Percentiles rank a stretch among this genome's conserved stretches.
phyloP scores from a whole-genome alignment of 1,140 invertebrate genomes.

The Alviniconcha marisindica region DNA sequence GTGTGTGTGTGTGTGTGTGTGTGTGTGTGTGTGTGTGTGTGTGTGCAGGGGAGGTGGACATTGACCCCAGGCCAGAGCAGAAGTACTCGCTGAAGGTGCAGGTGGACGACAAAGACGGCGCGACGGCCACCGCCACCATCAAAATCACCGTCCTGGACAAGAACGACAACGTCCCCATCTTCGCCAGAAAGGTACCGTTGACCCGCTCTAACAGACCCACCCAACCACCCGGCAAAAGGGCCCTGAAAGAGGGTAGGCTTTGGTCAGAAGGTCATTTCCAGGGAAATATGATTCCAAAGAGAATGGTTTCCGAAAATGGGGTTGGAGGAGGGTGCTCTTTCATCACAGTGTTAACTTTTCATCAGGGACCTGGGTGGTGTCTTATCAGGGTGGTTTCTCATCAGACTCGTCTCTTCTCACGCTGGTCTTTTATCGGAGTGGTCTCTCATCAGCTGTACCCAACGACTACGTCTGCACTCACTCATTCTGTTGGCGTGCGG shows the following conservation, averaged over 20 bases:
- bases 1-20: background rate
- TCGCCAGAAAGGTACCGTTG: background rate
- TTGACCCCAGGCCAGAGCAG: background rate
- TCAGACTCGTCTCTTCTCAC: too few relatives aligned
- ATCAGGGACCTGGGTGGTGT: too few relatives aligned
- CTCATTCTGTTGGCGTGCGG: background rate
- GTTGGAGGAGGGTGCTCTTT: background rate
- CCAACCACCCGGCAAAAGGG: too few relatives aligned
- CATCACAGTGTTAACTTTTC: too few relatives aligned
- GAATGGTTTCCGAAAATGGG: background rate
- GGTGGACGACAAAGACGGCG: conserved; percentile 4
- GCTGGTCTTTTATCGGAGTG: too few relatives aligned
- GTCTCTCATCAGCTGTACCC: too few relatives aligned
- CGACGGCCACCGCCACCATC: background rate
- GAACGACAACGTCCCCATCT: conserved; percentile 14
- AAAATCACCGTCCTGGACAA: conserved; percentile 17
- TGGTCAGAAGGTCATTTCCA: background rate
- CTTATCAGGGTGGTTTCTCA: too few relatives aligned
- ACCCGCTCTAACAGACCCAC: too few relatives aligned
- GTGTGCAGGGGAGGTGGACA: background rate
- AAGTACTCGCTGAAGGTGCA: background rate
- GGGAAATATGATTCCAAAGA: too few relatives aligned
- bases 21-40: background rate
- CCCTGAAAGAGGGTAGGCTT: background rate
- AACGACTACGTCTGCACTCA: background rate